Evolutionary conservation across 1,140 invertebrate genomes (phyloP).

Genomic region (Cyclargus thomasi): DNA sequence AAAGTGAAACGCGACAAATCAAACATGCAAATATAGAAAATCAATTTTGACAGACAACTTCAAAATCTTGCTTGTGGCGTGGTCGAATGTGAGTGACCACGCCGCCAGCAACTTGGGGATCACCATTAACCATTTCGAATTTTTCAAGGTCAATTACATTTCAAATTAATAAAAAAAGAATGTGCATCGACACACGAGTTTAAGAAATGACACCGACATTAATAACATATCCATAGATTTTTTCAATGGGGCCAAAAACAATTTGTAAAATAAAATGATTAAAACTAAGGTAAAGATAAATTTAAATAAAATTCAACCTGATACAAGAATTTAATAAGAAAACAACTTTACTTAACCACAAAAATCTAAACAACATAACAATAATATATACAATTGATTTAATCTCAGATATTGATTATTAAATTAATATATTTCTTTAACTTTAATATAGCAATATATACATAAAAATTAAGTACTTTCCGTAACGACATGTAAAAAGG

Average conservation of each 20-base stretch:
- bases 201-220: neutral
- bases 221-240: neutral
- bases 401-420: constrained; percentile 12
- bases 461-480: constrained; percentile 20
- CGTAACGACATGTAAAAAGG: constrained; percentile 18
- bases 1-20: constrained; percentile 37
- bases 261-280: neutral
- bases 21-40: constrained; percentile 33
- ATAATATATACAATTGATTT: constrained; percentile 1
- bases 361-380: constrained; percentile 15
- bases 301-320: constrained; percentile 21
- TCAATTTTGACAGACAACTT: neutral
- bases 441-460: constrained; percentile 12
- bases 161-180: neutral
- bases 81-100: neutral
- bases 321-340: constrained; percentile 14
- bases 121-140: neutral
- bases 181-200: neutral
- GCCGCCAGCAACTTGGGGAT: neutral
- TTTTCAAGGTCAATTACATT: neutral
- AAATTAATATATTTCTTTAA: constrained; percentile 17
- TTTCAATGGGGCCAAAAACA: constrained; percentile 2
- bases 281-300: constrained; percentile 14
- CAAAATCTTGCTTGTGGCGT: neutral
- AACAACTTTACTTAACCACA: constrained; percentile 17